Evolutionary conservation across 2,888 invertebrate genomes (phyloP).

Genomic region (Cheilosia urbana): DNA sequence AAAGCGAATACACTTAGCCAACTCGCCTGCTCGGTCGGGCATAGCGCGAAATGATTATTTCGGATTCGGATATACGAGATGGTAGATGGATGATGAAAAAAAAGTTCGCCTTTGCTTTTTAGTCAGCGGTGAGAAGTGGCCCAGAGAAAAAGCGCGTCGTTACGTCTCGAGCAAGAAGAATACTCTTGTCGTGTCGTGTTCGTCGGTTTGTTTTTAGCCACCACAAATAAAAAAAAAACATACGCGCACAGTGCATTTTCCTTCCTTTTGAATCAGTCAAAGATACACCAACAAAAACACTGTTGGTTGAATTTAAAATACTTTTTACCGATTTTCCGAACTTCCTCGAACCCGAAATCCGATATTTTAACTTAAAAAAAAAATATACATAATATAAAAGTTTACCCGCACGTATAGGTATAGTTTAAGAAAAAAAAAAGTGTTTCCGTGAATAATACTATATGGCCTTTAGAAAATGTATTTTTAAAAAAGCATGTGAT

Average conservation of each 20-base stretch:
- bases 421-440: conserved; percentile 10
- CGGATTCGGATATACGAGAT: conserved; percentile 55
- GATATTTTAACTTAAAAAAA: conserved; percentile 33
- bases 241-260: conserved; percentile 40
- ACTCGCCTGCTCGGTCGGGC: conserved; percentile 37
- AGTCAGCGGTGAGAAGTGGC: conserved; percentile 72
- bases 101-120: conserved; percentile 46
- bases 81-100: conserved; percentile 63
- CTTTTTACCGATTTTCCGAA: conserved; percentile 50
- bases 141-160: conserved; percentile 74
- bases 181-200: conserved; percentile 48
- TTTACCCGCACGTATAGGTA: no score
- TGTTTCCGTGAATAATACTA: conserved; percentile 13
- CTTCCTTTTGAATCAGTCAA: conserved; percentile 8
- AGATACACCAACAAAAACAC: conserved; percentile 24
- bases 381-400: neutral
- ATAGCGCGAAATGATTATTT: conserved; percentile 70
- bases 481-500: conserved; percentile 29
- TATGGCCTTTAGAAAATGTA: conserved; percentile 6
- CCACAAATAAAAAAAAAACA: neutral
- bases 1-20: conserved; percentile 49
- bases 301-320: neutral
- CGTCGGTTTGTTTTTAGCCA: conserved; percentile 73
- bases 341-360: conserved; percentile 64
- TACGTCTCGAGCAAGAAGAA: conserved; percentile 68